Conservation (phyloP, 2,888 invertebrate genomes). For the Tetheella fluctuosa region DNA sequence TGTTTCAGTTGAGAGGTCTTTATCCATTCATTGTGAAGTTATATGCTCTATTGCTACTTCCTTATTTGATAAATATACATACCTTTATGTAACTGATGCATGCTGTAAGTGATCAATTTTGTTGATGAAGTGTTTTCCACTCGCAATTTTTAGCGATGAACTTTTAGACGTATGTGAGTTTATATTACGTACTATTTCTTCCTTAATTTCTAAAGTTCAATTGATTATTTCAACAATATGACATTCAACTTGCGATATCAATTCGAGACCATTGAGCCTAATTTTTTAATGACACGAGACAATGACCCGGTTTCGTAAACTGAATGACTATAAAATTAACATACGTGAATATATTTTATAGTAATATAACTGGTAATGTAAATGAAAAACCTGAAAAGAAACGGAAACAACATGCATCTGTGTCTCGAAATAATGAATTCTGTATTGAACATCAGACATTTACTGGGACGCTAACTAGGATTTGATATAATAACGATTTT, state of each 20-base stretch:
- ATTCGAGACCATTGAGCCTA: constrained; percentile 20
- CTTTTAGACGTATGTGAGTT: not conserved
- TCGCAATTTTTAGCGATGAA: not conserved
- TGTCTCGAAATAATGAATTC: not conserved
- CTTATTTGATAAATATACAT: constrained; percentile 23
- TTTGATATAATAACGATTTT: not conserved
- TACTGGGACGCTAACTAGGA: not conserved
- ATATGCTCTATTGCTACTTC: constrained; percentile 28
- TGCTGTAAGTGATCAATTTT: constrained; percentile 5
- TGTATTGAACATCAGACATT: not conserved
- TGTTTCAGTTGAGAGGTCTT: constrained; percentile 13
- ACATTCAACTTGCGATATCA: constrained; percentile 19
- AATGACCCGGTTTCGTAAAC: not conserved
- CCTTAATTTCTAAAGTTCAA: constrained; percentile 9
- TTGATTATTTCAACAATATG: constrained; percentile 14
- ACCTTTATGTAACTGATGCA: constrained; percentile 20
- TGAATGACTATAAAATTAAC: not conserved
- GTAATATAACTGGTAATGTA: constrained; percentile 1
- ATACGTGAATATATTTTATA: not conserved
- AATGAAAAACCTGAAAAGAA: not conserved
- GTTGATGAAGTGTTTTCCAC: not conserved
- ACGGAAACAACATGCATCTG: not conserved
- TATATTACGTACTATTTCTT: not conserved
- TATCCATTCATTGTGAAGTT: constrained; percentile 21
- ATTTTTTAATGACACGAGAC: not conserved